Evolutionary conservation across 2,113 vertebrate species (phyloP).

Genomic region (mouse (Mus musculus)): GRCm39 chr5:99142501-99143000

Average conservation of each 20-base stretch:
- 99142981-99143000: neutral
- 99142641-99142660: neutral
- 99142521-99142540: conserved; percentile 55
- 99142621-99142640: neutral
- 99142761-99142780: neutral
- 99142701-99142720: no score
- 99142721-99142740: neutral
- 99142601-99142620: neutral
- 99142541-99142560: conserved; percentile 38
- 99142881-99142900: neutral
- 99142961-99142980: neutral
- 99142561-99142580: neutral
- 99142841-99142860: neutral
- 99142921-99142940: neutral
- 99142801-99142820: neutral
- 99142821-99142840: neutral
- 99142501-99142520: conserved; percentile 89
- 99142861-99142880: neutral
- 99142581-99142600: neutral
- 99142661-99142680: neutral
- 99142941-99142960: neutral
- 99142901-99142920: neutral
- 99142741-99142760: neutral
- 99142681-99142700: neutral
- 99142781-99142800: neutral